Conservation (phyloP, 2,113 vertebrate genomes). For the Marcusenius ussheri region DNA sequence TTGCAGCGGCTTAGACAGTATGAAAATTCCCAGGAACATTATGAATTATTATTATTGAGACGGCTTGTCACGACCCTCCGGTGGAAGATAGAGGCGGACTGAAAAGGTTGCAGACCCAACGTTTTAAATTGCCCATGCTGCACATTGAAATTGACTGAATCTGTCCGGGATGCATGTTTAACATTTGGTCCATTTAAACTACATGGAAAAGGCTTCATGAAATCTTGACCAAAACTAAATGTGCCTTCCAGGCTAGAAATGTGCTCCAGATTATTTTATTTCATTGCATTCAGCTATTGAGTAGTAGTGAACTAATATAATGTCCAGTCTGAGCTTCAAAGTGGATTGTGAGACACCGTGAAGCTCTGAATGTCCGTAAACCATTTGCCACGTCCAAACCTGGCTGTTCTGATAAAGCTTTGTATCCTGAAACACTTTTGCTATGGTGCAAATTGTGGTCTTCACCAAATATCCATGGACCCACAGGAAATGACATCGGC, state of each 20-base stretch:
- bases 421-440: background rate
- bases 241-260: background rate
- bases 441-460: background rate
- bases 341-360: background rate
- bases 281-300: background rate
- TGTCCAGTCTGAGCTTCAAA: background rate
- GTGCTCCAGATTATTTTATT: background rate
- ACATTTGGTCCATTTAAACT: background rate
- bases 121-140: background rate
- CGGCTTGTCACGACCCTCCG: conserved; percentile 48
- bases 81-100: conserved; percentile 30
- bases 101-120: conserved; percentile 26
- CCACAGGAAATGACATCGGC: background rate
- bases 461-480: background rate
- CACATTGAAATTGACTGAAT: conserved; percentile 39
- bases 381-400: background rate
- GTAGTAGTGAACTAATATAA: background rate
- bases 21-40: conserved; percentile 34
- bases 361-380: background rate
- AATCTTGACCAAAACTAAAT: background rate
- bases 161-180: conserved; percentile 4
- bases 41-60: conserved; percentile 52
- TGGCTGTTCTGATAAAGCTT: background rate
- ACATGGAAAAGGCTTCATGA: background rate
- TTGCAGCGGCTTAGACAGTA: conserved; percentile 27